Evolutionary conservation across 2,113 vertebrate genomes (phyloP), one percentile per base, ranked within the genome.

Genomic region (Mola mola): DNA sequence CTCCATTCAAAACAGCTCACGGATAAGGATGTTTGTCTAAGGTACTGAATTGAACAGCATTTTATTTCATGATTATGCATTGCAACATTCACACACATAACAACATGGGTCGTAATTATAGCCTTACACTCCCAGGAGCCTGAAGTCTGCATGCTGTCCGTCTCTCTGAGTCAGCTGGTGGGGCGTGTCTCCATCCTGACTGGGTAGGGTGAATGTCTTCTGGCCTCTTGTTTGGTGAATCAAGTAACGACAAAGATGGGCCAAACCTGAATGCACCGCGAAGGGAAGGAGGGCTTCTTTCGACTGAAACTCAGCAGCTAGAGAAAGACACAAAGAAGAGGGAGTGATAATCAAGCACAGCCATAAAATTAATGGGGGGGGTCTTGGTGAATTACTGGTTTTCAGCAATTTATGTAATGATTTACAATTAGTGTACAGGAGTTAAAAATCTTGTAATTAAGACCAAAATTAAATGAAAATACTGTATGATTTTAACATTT

Each of bases 281-380:
- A 95, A 65, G 36, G 95, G 94, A 8, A 96, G 90, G 43, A 94
- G 90, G 16, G 91, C 90, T 80, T 96, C 93, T 75, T 82, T 93
- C 47, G 67, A 77, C 3, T 80, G 82, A 44, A 56, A 59, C 2
- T 88, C 93, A 92, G 78, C 42, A 22, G n/a, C 85, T 85, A 6
- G 9, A 64, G 17, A 48, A 2, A 49, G 8, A 19, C 12, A 47
- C 4, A 41, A 10, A 11, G 4, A 36, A 5, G 36, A 42, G 3
- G 29, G 19, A 13, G 29, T 33, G 4, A n/a, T 4, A 38, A n/a
- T 4, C 33, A 34, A 8, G 6, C 11, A 3, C 33, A 13, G n/a
- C n/a, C 33, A 6, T 3, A 8, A 8, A 4, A 34, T 34, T 8
- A 3, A 34, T 4, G 33, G 8, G 4, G 17, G 40, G n/a, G 13